Base-by-base conservation (phyloP, 2,113 vertebrate species). In the Megatriorchis doriae region DNA sequence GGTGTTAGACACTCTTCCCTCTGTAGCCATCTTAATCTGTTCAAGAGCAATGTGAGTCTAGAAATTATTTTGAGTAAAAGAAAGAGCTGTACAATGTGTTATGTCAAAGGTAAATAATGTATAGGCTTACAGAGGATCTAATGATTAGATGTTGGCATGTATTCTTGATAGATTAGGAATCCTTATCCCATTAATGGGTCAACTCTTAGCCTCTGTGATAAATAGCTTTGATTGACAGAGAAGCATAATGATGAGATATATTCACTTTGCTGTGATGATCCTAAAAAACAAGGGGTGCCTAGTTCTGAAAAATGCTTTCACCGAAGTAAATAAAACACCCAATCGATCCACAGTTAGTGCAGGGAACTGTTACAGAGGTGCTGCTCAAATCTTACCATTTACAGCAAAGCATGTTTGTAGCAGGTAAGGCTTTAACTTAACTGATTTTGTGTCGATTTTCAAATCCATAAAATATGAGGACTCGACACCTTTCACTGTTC, bases 121-220 rank as follows among this genome's bases (percentile, higher is more conserved):
- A 67, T 75, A 86, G 68, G 68, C 56, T 91, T 85, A 75, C 11
- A 58, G 94, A 94, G 82, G 43, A 85, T 90, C 25, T 96, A 61
- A 92, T 65, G 89, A 61, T 95, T 96, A 90, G 58, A 55, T 94
- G 67, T 88, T 98, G 96, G 77, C 83, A 53, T 81, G 86, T 94
- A 90, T 92, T 92, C 48, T 36, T 95, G 90, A 92, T 91, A 86
- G 85, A 92, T 80, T 92, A 96, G 86, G 48, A 95, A 83, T 94
- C 29, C 70, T 67, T 93, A 92, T 93, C 87, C 38, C 78, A 63
- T 96, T 98, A 96, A 94, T 75, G 77, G 32, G 66, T 93, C 82
- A 97, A 71, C 88, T 95, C 77, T 82, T 96, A 82, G 87, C 86
- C 79, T 84, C 40, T 78, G 71, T 91, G 92, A 96, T 97, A 96